These are phyloP conservation scores for Gila robusta DNA, from an alignment of 2,797 vertebrate species.

Conservation along the genomic window DNA sequence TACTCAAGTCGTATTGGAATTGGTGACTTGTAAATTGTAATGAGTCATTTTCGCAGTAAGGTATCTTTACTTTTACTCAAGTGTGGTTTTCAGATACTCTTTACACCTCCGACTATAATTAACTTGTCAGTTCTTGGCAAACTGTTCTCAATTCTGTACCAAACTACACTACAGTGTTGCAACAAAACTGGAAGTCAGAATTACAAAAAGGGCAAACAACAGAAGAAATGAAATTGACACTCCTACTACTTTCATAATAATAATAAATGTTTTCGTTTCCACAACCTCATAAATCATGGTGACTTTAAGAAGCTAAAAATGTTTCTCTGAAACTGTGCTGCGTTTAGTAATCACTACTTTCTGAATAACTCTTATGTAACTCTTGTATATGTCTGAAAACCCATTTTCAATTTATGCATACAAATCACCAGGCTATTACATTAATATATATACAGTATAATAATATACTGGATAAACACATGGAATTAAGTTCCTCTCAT, in stretches of 20 bases:
- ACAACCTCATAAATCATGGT: background rate
- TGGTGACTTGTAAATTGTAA: background rate
- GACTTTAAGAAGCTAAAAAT: background rate
- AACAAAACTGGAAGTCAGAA: background rate
- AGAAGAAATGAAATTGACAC: background rate
- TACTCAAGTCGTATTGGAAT: no score
- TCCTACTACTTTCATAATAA: background rate
- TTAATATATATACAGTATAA: background rate
- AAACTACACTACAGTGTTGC: background rate
- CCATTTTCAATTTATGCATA: background rate
- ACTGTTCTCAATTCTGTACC: background rate
- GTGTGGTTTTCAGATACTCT: background rate
- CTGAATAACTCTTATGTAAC: background rate
- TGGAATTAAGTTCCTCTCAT: constrained; percentile 1
- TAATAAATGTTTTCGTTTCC: background rate
- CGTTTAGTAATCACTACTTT: background rate
- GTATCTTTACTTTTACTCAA: background rate
- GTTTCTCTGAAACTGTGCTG: background rate
- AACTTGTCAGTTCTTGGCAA: background rate
- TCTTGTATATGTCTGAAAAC: background rate
- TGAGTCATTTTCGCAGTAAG: background rate
- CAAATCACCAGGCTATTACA: background rate
- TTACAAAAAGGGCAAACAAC: background rate
- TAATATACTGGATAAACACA: background rate
- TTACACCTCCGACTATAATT: constrained; percentile 7